A percentile compares a stretch with the other conserved stretches of the same genome.
These are phyloP conservation scores for Cacoxenus indagator DNA, from an alignment of 2,888 invertebrate genomes.

Conservation along the genomic window DNA sequence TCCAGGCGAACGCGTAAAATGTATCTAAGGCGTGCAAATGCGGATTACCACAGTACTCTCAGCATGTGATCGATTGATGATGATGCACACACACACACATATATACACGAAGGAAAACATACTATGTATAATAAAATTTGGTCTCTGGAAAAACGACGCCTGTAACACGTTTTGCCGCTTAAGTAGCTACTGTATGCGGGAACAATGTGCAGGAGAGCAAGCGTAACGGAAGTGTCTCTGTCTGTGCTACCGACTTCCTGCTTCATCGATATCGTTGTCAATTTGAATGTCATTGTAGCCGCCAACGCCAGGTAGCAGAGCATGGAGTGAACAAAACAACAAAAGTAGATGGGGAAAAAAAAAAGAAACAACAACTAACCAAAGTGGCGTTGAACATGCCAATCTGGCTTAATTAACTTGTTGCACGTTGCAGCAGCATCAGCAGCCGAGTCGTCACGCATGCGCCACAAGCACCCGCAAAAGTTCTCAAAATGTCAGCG, in stretches of 20 bases:
- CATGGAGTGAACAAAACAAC: background rate
- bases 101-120: conserved; percentile 6
- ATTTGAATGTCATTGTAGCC: conserved; percentile 5
- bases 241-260: conserved; percentile 3
- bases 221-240: conserved; percentile 23
- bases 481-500: conserved; percentile 4
- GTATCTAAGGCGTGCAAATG: conserved; percentile 64
- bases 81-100: background rate
- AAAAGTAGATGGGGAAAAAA: background rate
- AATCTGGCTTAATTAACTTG: conserved; percentile 69
- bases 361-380: background rate
- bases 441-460: background rate
- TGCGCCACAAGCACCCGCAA: conserved; percentile 2
- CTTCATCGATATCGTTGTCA: no score
- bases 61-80: conserved; percentile 61
- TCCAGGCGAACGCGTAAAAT: conserved; percentile 41
- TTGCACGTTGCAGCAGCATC: conserved; percentile 58
- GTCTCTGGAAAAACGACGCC: conserved; percentile 33
- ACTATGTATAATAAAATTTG: background rate
- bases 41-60: conserved; percentile 58
- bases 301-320: background rate
- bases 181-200: conserved; percentile 23
- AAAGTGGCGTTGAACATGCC: conserved; percentile 54
- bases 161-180: conserved; percentile 58
- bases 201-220: background rate